Percentiles rank a stretch among this genome's conserved stretches.
Conservation (phyloP, 2,888 invertebrate genomes). For the Micoletzkya japonica region DNA sequence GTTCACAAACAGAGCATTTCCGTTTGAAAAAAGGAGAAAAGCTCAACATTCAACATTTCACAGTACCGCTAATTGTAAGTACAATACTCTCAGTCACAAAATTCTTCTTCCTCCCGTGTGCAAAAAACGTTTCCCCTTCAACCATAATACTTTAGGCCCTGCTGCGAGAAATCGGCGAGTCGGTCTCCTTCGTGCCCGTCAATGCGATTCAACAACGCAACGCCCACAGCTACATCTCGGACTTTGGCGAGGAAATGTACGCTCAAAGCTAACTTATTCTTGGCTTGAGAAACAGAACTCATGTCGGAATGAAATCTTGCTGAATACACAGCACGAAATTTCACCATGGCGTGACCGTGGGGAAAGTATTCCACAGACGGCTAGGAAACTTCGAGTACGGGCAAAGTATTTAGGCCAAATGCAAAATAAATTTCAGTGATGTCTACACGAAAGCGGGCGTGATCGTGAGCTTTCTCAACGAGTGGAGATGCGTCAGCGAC, state of each 20-base stretch:
- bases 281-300: background rate
- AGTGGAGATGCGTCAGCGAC: background rate
- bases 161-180: background rate
- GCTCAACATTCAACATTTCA: too few species aligned
- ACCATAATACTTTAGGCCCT: background rate
- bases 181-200: background rate
- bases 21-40: too few species aligned
- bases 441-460: background rate
- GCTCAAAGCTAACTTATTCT: too few species aligned
- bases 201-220: background rate
- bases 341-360: too few species aligned
- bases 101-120: too few species aligned
- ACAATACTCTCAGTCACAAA: too few species aligned
- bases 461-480: background rate
- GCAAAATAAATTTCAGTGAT: conserved; percentile 1
- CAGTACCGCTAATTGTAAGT: too few species aligned
- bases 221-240: background rate
- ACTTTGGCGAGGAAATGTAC: background rate
- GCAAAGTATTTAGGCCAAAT: too few species aligned
- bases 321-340: too few species aligned
- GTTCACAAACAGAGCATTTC: too few species aligned
- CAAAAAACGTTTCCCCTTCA: background rate
- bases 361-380: too few species aligned
- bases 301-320: too few species aligned
- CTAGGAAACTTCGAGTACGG: background rate